Evolutionary conservation across 2,113 vertebrate genomes (phyloP).

Genomic region (Anolis sagrei): DNA sequence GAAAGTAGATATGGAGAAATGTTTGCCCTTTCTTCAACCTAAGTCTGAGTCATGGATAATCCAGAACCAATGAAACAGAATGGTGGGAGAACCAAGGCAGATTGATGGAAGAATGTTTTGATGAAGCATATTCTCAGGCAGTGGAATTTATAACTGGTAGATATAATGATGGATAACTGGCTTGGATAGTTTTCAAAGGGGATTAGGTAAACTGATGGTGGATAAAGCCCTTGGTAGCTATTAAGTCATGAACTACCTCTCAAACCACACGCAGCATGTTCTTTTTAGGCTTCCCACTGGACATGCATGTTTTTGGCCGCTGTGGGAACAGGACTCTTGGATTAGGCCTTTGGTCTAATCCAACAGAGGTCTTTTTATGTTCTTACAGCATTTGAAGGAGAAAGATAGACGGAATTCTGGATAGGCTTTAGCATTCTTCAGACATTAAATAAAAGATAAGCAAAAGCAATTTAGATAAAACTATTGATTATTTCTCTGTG

Average conservation of each 20-base stretch:
- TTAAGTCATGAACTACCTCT: background rate
- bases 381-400: conserved; percentile 20
- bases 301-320: background rate
- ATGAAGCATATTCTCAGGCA: background rate
- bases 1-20: background rate
- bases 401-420: conserved; percentile 44
- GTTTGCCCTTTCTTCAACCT: too few species aligned
- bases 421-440: conserved; percentile 39
- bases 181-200: background rate
- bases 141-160: background rate
- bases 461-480: conserved; percentile 69
- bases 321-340: background rate
- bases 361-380: background rate
- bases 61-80: background rate
- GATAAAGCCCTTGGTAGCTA: background rate
- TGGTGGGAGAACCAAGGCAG: background rate
- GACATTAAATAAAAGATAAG: conserved; percentile 59
- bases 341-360: background rate
- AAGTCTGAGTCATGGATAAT: background rate
- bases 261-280: background rate
- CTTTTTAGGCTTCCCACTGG: background rate
- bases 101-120: background rate
- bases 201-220: background rate
- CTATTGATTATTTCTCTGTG: conserved; percentile 57
- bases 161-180: background rate